Conservation (phyloP, 1,140 invertebrate genomes). For the Drosophila cardini region DNA sequence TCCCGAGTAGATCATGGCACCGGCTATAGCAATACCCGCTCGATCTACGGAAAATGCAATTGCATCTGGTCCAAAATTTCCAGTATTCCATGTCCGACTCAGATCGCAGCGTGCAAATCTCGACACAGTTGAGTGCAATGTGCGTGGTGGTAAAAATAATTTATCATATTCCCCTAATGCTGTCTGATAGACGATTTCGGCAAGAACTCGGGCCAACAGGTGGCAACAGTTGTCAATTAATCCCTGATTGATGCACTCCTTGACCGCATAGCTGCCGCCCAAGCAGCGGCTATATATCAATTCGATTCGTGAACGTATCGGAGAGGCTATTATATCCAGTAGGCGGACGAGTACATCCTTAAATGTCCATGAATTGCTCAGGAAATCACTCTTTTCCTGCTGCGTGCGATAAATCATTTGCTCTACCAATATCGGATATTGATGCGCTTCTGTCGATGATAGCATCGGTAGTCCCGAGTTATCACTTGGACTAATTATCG, state of each 20-base stretch:
- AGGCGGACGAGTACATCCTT: slow-evolving; percentile 93
- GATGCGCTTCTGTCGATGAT: slow-evolving; percentile 89
- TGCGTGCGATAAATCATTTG: slow-evolving; percentile 92
- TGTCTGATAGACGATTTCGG: slow-evolving; percentile 93
- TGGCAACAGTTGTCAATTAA: slow-evolving; percentile 94
- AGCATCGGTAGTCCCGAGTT: slow-evolving; percentile 89
- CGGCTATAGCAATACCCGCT: slow-evolving; percentile 94
- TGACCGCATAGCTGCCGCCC: slow-evolving; percentile 55
- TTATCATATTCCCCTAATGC: slow-evolving; percentile 86
- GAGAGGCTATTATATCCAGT: slow-evolving; percentile 92
- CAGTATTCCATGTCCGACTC: slow-evolving; percentile 97
- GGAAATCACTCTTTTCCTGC: slow-evolving; percentile 86
- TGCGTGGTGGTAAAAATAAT: slow-evolving; percentile 85
- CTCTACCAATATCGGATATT: slow-evolving; percentile 92
- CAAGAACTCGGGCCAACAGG: slow-evolving; percentile 92
- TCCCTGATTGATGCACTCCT: slow-evolving; percentile 77
- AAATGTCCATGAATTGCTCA: slow-evolving; percentile 89
- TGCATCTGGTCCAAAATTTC: slow-evolving; percentile 98
- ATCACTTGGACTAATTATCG: slow-evolving; percentile 88
- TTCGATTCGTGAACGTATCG: slow-evolving; percentile 88
- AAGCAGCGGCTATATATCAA: slow-evolving; percentile 76
- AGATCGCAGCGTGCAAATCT: slow-evolving; percentile 95
- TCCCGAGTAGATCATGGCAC: slow-evolving; percentile 94
- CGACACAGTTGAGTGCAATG: slow-evolving; percentile 93
- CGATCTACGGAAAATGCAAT: slow-evolving; percentile 97